Evolutionary conservation across 2,888 invertebrate genomes (phyloP).

Genomic region (Empis stercorea): DNA sequence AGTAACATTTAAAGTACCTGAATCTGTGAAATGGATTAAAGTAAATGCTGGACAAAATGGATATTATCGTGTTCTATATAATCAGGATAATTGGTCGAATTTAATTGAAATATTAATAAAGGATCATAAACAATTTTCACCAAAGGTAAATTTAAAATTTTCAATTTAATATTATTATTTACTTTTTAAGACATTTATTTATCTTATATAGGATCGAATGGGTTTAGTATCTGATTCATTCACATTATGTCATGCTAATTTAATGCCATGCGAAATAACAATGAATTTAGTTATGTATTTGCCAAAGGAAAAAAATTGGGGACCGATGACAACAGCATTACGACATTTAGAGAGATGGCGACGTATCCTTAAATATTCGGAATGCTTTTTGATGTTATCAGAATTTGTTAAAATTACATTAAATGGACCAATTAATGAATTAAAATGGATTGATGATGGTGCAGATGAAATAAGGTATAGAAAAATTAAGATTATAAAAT

Average conservation of each 20-base stretch:
- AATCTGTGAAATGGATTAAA: slow-evolving; percentile 35
- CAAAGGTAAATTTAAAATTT: slow-evolving; percentile 20
- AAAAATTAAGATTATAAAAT: background rate
- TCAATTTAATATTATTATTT: too few species aligned
- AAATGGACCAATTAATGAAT: slow-evolving; percentile 27
- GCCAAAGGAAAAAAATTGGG: slow-evolving; percentile 33
- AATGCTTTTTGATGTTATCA: slow-evolving; percentile 35
- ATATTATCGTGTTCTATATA: slow-evolving; percentile 35
- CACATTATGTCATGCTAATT: slow-evolving; percentile 35
- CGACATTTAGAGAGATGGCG: slow-evolving; percentile 35
- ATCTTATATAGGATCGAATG: slow-evolving; percentile 34
- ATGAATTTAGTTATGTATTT: slow-evolving; percentile 35
- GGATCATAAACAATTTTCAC: slow-evolving; percentile 28
- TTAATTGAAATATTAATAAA: slow-evolving; percentile 28
- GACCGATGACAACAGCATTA: slow-evolving; percentile 32
- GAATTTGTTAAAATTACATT: slow-evolving; percentile 35
- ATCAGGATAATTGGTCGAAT: slow-evolving; percentile 33
- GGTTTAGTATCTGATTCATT: slow-evolving; percentile 36
- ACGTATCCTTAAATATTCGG: slow-evolving; percentile 36
- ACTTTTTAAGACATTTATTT: slow-evolving; percentile 2
- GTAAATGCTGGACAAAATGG: slow-evolving; percentile 34
- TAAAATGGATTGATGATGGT: slow-evolving; percentile 33
- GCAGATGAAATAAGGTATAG: slow-evolving; percentile 29
- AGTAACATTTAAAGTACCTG: slow-evolving; percentile 33
- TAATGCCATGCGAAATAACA: slow-evolving; percentile 34